Base-by-base conservation (phyloP, 1,140 invertebrate genomes). In the Drosophila truncata region DNA sequence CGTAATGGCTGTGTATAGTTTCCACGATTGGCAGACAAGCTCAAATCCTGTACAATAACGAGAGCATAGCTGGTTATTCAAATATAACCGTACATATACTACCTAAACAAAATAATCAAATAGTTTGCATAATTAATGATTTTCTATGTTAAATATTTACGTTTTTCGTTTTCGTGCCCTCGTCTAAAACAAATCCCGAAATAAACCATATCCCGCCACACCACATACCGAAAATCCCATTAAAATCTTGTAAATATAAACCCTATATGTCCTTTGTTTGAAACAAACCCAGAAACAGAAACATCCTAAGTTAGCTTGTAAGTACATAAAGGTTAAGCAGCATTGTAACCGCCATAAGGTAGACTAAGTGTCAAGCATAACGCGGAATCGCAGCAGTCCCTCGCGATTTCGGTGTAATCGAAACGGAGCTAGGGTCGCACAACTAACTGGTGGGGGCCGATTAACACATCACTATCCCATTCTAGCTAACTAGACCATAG, bases 221-320 rank as follows among this genome's bases (percentile, higher is more conserved):
- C 69, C 60, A 76, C 64, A 75, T 60, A 80, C 60, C 59, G 60
- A 69, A 57, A 61, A 60, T 88, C 84, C 84, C 67, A 78, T 65
- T 66, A 37, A 71, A 75, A 80, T 71, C 78, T 85, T 91, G 88
- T 91, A 91, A 73, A 91, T 88, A 88, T 66, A 67, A 77, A 77
- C 80, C 88, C 69, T 91, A 87, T 75, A 88, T 87, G 86, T 92
- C 91, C 91, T 92, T 85, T 92, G 91, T 92, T 88, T 52, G 57
- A 82, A 77, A 71, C 49, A 50, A 63, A 77, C 71, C 76, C 29
- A 72, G 33, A n/a, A n/a, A 73, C 70, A 73, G 61, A 71, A 82
- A 61, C 59, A 73, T 65, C 52, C 25, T 72, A 76, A 71, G 74
- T 61, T 62, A 69, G 57, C 46, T 27, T 1, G 14, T 76, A 76